phyloP scores from a whole-genome alignment of 2,113 vertebrate genomes.

The Gobiocypris rarus region DNA sequence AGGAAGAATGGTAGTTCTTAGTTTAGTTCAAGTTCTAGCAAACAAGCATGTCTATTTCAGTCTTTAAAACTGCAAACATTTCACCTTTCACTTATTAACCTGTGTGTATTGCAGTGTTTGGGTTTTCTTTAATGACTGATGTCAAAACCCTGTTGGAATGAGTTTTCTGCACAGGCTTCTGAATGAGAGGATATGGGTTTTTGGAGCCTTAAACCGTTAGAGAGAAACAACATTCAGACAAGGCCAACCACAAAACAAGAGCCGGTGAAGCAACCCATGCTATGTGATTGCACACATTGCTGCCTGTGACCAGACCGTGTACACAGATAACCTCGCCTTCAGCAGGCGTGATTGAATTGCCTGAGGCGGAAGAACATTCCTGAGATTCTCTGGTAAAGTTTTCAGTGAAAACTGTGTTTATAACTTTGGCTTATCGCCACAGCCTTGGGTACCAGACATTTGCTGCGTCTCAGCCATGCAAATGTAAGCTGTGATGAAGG shows the following conservation, averaged over 20 bases:
- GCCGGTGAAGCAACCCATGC: background rate
- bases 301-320: conserved; percentile 7
- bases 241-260: background rate
- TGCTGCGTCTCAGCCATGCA: conserved; percentile 9
- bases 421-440: conserved; percentile 23
- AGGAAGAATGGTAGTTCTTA: background rate
- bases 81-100: background rate
- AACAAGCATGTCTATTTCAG: background rate
- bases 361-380: conserved; percentile 22
- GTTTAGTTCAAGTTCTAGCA: background rate
- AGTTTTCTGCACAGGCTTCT: background rate
- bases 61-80: background rate
- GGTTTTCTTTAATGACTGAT: conserved; percentile 37
- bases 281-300: background rate
- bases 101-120: conserved; percentile 21
- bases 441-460: conserved; percentile 24
- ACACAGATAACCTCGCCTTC: conserved; percentile 18
- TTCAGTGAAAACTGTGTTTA: conserved; percentile 13
- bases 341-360: background rate
- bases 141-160: background rate
- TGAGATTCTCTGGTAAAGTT: conserved; percentile 28
- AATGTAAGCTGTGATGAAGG: conserved; percentile 10
- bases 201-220: background rate
- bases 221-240: conserved; percentile 14
- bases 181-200: background rate